These are phyloP conservation scores for Lithophane semibrunnea DNA, from an alignment of 2,888 invertebrate genomes.

Conservation along the genomic window DNA sequence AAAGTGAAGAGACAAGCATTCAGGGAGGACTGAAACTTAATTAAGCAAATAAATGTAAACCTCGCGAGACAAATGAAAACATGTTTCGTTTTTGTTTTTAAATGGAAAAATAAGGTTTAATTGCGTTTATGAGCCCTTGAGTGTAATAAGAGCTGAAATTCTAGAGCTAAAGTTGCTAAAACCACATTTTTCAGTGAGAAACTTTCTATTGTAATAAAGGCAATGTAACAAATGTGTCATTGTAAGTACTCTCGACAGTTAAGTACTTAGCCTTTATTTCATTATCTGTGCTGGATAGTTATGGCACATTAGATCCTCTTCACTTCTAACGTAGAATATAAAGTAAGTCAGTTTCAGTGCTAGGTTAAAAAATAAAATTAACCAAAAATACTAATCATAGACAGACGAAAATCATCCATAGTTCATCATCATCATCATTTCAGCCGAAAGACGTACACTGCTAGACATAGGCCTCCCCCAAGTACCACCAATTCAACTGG, in stretches of 20 bases:
- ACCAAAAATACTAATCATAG: neutral
- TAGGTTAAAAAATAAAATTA: neutral
- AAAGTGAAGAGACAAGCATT: conserved; percentile 27
- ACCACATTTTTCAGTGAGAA: conserved; percentile 6
- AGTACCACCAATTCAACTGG: no score
- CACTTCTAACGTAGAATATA: neutral
- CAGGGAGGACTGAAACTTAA: conserved; percentile 54
- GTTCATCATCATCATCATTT: no score
- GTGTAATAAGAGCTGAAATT: conserved; percentile 33
- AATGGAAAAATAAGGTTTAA: conserved; percentile 38
- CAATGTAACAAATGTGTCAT: neutral
- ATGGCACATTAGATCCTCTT: conserved; percentile 30
- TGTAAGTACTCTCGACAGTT: conserved; percentile 1
- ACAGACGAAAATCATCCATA: neutral
- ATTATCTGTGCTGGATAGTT: conserved; percentile 21
- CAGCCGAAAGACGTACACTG: no score
- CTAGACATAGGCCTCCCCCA: no score
- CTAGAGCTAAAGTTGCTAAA: conserved; percentile 4
- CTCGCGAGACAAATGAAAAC: conserved; percentile 44
- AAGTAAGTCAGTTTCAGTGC: neutral
- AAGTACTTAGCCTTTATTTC: conserved; percentile 20
- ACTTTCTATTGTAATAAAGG: conserved; percentile 11
- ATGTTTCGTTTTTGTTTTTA: conserved; percentile 24
- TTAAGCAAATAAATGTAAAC: conserved; percentile 53
- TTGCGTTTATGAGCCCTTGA: conserved; percentile 19